These are phyloP conservation scores for Pocillopora grandis DNA, from an alignment of 92 coral and sea anemone genomes.

Conservation along the genomic window DNA sequence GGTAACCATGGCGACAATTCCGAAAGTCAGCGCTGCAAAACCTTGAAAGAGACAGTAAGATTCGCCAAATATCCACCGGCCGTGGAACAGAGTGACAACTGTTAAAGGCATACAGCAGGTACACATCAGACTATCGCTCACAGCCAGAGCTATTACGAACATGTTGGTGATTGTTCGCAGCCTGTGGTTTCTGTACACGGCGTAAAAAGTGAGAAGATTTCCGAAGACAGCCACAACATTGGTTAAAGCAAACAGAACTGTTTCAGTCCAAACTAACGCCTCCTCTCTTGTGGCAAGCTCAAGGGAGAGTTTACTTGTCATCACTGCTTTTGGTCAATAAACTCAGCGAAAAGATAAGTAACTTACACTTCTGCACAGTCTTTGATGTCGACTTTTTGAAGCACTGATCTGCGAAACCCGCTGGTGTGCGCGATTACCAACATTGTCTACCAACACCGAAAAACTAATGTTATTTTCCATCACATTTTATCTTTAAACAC, in stretches of 20 bases:
- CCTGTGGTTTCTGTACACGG: slow-evolving; percentile 49
- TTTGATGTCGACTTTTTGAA: no score
- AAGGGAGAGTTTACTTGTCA: background rate
- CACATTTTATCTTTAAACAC: no score
- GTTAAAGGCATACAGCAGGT: slow-evolving; percentile 65
- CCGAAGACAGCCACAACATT: background rate
- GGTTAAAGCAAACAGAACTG: slow-evolving; percentile 5
- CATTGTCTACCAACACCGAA: no score
- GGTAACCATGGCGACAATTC: no score
- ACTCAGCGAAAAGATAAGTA: no score
- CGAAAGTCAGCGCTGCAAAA: no score
- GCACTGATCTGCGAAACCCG: no score
- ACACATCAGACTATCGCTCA: slow-evolving; percentile 63
- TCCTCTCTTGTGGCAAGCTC: slow-evolving; percentile 22
- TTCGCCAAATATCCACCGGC: slow-evolving; percentile 41
- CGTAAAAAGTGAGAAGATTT: background rate
- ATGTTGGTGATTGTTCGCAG: slow-evolving; percentile 58
- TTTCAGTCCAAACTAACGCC: slow-evolving; percentile 32
- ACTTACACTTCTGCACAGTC: no score
- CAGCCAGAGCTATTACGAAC: slow-evolving; percentile 60
- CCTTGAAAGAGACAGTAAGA: slow-evolving; percentile 43
- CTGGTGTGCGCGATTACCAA: no score
- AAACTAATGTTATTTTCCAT: no score
- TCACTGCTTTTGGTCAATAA: background rate
- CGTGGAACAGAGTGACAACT: slow-evolving; percentile 48